These are phyloP conservation scores for Ectropis grisescens DNA, from an alignment of 1,140 invertebrate species.

Conservation along the genomic window DNA sequence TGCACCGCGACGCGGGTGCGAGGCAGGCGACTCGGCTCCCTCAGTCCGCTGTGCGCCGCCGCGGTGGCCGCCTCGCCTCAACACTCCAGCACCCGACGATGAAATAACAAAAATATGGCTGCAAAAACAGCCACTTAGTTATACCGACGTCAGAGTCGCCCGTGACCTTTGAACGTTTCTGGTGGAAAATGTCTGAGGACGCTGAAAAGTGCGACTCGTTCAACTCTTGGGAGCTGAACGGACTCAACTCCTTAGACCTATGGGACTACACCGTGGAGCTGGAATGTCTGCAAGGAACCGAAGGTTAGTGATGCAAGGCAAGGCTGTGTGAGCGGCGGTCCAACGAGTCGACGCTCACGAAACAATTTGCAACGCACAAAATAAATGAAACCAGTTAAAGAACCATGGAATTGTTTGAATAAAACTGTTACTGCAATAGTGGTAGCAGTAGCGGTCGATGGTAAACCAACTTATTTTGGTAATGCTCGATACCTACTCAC, in stretches of 20 bases:
- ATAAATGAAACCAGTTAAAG: slow-evolving; percentile 15
- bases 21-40: slow-evolving; percentile 10
- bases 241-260: slow-evolving; percentile 79
- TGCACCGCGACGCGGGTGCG: slow-evolving; percentile 23
- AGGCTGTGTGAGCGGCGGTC: slow-evolving; percentile 37
- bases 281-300: slow-evolving; percentile 79
- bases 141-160: slow-evolving; percentile 21
- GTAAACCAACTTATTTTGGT: no score
- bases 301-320: slow-evolving; percentile 62
- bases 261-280: slow-evolving; percentile 88
- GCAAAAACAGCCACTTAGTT: slow-evolving; percentile 21
- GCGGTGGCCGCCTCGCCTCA: slow-evolving; percentile 26
- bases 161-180: slow-evolving; percentile 29
- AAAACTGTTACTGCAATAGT: not conserved
- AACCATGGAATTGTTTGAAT: slow-evolving; percentile 23
- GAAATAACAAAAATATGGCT: slow-evolving; percentile 29
- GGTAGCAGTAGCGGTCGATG: not conserved
- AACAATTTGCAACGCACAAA: slow-evolving; percentile 33
- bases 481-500: no score
- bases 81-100: slow-evolving; percentile 8
- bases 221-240: slow-evolving; percentile 67
- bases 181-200: slow-evolving; percentile 50
- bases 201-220: slow-evolving; percentile 51
- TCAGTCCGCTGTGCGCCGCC: slow-evolving; percentile 44
- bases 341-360: slow-evolving; percentile 5